Evolutionary conservation across 2,797 vertebrate species (phyloP).

Genomic region (Manis pentadactyla): DNA sequence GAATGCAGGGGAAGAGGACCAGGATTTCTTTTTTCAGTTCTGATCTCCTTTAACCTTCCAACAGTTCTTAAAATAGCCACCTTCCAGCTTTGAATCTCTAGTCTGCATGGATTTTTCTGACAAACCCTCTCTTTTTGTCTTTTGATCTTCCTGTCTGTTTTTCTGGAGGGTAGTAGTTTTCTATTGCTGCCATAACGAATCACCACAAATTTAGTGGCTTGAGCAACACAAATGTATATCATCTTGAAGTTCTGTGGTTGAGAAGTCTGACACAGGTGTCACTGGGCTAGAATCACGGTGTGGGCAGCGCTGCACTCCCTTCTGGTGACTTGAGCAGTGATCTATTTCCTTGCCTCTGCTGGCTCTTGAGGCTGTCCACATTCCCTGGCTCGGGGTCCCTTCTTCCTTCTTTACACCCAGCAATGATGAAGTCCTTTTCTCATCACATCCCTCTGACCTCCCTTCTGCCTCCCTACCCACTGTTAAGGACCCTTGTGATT

Average conservation of each 20-base stretch:
- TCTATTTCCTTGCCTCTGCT: background rate
- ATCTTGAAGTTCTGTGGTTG: background rate
- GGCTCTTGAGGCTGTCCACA: background rate
- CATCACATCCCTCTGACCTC: background rate
- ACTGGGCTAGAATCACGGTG: background rate
- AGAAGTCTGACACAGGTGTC: background rate
- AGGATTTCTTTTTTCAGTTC: background rate
- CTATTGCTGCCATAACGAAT: background rate
- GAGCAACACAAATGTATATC: background rate
- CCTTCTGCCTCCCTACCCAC: background rate
- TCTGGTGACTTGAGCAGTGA: too few relatives aligned
- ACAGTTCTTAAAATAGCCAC: background rate
- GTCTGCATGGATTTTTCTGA: background rate
- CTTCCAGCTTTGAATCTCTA: background rate
- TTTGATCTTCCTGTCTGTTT: background rate
- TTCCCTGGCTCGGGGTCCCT: background rate
- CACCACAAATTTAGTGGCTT: background rate
- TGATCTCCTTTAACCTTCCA: background rate
- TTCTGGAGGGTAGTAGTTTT: background rate
- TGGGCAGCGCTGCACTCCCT: background rate
- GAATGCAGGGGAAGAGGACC: background rate
- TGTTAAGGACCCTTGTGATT: background rate
- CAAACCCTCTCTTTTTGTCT: background rate
- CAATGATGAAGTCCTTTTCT: background rate
- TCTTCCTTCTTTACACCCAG: background rate